These are phyloP conservation scores for Arctocebus calabarensis DNA, from an alignment of 2,797 vertebrate genomes.

Conservation along the genomic window DNA sequence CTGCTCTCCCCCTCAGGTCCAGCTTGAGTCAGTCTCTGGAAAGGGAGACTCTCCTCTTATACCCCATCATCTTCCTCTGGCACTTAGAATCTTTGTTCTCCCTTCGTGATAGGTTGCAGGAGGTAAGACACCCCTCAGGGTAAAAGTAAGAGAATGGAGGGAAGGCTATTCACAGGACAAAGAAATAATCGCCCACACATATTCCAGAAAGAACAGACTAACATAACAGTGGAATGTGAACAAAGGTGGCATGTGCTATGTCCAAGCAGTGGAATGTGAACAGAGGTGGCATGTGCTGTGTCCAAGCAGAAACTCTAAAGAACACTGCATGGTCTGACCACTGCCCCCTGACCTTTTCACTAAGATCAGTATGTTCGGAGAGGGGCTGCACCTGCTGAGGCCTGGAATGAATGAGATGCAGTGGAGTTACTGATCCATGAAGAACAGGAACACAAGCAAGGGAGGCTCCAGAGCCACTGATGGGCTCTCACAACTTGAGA, in stretches of 20 bases:
- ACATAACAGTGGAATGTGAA: too few species aligned
- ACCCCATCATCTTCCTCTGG: background rate
- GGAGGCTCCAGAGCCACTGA: background rate
- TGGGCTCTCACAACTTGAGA: background rate
- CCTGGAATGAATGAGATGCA: background rate
- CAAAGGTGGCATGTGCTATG: too few species aligned
- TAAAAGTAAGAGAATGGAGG: background rate
- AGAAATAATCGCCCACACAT: too few species aligned
- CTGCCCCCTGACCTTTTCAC: background rate
- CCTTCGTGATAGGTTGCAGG: background rate
- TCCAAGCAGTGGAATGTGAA: background rate
- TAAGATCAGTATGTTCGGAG: background rate
- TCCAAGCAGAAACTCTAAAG: background rate
- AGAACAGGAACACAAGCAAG: background rate
- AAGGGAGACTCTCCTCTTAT: background rate
- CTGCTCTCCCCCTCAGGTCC: background rate
- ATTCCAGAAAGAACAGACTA: too few species aligned
- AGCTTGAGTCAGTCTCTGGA: background rate
- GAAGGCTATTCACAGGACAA: background rate
- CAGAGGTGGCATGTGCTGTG: background rate
- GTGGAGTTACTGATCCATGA: background rate
- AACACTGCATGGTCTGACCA: background rate
- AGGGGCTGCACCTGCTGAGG: accelerated
- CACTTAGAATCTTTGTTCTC: background rate
- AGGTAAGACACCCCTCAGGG: background rate